phyloP scores from a whole-genome alignment of 2,113 vertebrate genomes.

The Corythornis cristatus region DNA sequence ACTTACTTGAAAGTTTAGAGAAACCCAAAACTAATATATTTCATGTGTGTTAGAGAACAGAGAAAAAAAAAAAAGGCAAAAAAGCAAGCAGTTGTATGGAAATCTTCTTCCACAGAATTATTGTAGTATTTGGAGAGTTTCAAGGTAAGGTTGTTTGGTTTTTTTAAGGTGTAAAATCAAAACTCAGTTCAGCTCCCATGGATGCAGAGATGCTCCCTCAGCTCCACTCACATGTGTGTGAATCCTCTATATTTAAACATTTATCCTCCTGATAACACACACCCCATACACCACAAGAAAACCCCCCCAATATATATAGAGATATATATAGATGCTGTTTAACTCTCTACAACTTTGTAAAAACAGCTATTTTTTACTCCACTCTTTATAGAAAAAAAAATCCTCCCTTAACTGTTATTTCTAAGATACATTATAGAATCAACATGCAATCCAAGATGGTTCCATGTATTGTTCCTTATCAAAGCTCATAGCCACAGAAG shows the following conservation, averaged over 20 bases:
- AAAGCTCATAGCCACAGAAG: neutral
- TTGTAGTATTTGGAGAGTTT: neutral
- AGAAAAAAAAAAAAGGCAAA: neutral
- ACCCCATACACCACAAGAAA: neutral
- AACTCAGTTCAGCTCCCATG: neutral
- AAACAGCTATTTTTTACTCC: neutral
- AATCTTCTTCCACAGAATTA: neutral
- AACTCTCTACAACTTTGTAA: neutral
- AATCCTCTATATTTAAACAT: neutral
- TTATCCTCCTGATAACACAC: neutral
- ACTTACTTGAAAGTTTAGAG: neutral
- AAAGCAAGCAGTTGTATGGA: neutral
- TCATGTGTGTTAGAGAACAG: rapidly evolving
- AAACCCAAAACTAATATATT: neutral
- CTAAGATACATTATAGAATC: neutral
- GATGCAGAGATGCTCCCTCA: neutral
- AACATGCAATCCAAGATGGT: neutral
- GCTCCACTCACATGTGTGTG: rapidly evolving
- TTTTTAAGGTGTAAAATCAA: neutral
- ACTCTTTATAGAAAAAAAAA: neutral
- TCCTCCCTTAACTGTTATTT: neutral
- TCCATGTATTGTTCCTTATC: neutral
- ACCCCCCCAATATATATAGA: too few species aligned
- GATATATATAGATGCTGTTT: neutral
- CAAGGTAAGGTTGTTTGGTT: neutral